Evolutionary conservation across 1,140 invertebrate species (phyloP), one percentile per base, ranked within the genome.

Genomic region (Lasaia peninsularis): DNA sequence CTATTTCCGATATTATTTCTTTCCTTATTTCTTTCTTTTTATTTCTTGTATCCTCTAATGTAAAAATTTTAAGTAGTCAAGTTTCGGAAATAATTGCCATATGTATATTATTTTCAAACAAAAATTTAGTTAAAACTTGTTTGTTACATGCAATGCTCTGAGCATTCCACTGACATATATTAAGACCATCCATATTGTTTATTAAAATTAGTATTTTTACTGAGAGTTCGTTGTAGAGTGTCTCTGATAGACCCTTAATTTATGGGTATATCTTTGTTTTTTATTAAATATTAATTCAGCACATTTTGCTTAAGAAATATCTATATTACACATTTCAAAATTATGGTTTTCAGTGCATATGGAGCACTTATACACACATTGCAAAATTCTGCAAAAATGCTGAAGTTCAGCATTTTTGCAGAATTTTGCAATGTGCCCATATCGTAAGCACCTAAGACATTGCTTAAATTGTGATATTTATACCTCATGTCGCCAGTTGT

Each of bases 381-480:
- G n/a, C 20, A 50, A 14, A 50, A 9, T 50, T 24, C n/a, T 50
- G 18, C 44, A 73, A 18, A 73, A 67, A 9, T 60, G 63, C 14
- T 58, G 69, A 3, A 20, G 31, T 12, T 65, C 56, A 2, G 62
- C 11, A 50, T 71, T 72, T 50, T 66, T 62, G 55, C 63, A 69
- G 44, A 53, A 69, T 34, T 64, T 72, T 2, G 62, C 66, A 11
- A 72, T 59, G 32, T n/a, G n/a, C n/a, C n/a, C n/a, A n/a, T n/a
- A n/a, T n/a, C n/a, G n/a, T n/a, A n/a, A n/a, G n/a, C n/a, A 69
- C 2, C 52, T 50, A 8, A 67, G 37, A 48, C 70, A 69, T 32
- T 72, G 70, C 16, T 66, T 72, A 2, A 72, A 62, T 14, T 61
- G 67, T 51, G 66, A 67, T 10, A 67, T 62, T 1, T 34, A 35